Conservation (phyloP, 2,113 vertebrate species). For the Lutjanus erythropterus region DNA sequence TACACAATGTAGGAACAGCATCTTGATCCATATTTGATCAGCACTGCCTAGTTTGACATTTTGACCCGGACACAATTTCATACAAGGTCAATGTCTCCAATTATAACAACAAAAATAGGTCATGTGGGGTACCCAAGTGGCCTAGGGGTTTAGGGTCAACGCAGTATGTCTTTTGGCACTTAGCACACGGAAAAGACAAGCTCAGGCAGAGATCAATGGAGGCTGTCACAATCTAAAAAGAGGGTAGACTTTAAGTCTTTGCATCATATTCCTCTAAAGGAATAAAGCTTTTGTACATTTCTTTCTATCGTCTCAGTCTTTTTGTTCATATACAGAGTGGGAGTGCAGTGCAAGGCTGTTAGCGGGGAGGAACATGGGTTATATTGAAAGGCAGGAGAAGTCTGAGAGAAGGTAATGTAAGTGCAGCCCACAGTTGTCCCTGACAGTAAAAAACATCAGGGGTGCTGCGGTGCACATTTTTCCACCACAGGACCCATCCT, state of each 20-base stretch:
- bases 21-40: no score
- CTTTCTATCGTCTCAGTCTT: background rate
- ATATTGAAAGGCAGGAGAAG: background rate
- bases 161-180: no score
- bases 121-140: no score
- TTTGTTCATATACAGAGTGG: constrained; percentile 5
- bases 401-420: background rate
- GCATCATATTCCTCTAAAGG: constrained; percentile 1
- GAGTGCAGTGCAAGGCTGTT: background rate
- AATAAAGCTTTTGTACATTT: constrained; percentile 18
- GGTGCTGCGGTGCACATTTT: constrained; percentile 17
- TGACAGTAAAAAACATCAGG: constrained; percentile 13
- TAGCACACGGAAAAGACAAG: constrained; percentile 21
- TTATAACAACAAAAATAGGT: no score
- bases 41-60: no score
- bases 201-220: constrained; percentile 48
- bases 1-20: no score
- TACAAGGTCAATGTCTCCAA: no score
- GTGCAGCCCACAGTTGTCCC: background rate
- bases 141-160: no score
- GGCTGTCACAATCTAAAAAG: constrained; percentile 15
- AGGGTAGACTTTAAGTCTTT: background rate
- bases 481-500: constrained; percentile 26
- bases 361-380: background rate
- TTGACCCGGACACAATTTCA: no score